phyloP scores from a whole-genome alignment of 2,888 invertebrate species.

The Cenopis cana region DNA sequence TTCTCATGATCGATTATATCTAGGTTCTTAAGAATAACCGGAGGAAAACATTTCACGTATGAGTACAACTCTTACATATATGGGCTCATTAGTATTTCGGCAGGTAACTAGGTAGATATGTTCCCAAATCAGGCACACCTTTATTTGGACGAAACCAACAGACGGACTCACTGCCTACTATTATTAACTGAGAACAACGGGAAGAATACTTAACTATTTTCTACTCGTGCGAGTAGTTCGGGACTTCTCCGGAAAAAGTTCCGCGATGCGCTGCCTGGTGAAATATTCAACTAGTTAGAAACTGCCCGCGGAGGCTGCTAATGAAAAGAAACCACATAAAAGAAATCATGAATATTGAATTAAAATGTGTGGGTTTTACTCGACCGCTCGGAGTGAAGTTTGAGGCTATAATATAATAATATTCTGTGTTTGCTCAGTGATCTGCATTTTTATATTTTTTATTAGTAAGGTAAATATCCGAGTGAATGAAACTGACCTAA shows the following conservation, averaged over 20 bases:
- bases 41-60: neutral
- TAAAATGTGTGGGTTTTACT: slow-evolving; percentile 36
- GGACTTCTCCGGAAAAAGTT: slow-evolving; percentile 60
- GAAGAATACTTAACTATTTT: slow-evolving; percentile 60
- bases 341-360: slow-evolving; percentile 41
- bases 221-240: slow-evolving; percentile 54
- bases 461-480: too few relatives aligned
- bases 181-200: slow-evolving; percentile 49
- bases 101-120: slow-evolving; percentile 27
- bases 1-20: neutral
- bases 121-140: slow-evolving; percentile 16
- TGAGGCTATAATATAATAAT: slow-evolving; percentile 7
- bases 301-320: slow-evolving; percentile 53
- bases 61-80: slow-evolving; percentile 4
- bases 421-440: slow-evolving; percentile 7
- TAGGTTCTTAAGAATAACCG: neutral
- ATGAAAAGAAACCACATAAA: slow-evolving; percentile 51
- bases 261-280: slow-evolving; percentile 57
- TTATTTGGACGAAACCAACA: slow-evolving; percentile 22
- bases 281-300: slow-evolving; percentile 68
- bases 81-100: neutral
- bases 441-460: neutral
- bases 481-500: too few relatives aligned
- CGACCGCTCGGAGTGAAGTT: slow-evolving; percentile 8
- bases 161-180: slow-evolving; percentile 37